Evolutionary conservation across 2,113 vertebrate species (phyloP), one percentile per base, ranked within the genome.

Genomic region (Tor tambroides): DNA sequence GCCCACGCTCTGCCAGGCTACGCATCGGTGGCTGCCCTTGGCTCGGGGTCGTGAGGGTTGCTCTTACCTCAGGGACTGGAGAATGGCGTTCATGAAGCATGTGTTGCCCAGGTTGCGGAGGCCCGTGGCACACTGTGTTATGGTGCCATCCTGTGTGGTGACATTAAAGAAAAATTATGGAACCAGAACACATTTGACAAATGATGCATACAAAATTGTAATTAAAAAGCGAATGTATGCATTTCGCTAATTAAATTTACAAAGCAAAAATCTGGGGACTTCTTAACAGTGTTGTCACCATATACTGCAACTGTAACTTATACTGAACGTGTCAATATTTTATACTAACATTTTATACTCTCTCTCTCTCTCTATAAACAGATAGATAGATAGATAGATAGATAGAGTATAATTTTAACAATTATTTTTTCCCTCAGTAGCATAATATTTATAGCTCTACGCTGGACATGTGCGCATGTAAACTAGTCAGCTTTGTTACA

Each of bases 11-110:
- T 54, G 75, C 67, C 21, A 78, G 76, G 74, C 77, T 49, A 85
- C 77, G 8, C 54, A 80, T 38, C 49, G 14, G 46, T 12, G 41
- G n/a, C 77, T 86, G 51, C n/a, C 78, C 78, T 61, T 28, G 23
- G 63, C 32, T 65, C 6, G 61, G 54, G 26, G 28, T 32, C 32
- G 5, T 5, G 15, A 26, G 74, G 80, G 35, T 65, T 10, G 75
- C 77, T 46, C 21, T 92, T 96, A 99, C 98, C 98, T 98, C 94
- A 99, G 97, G 0, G 98, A 99, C 94, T 99, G 98, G 71, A 99
- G 97, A 87, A 99, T 98, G 32, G 98, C 98, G 0, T 99, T 99
- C 98, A 99, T 99, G 91, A 99, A 99, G 92, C 98, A 99, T 0
- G 98, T 99, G 91, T 99, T 99, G 65, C 98, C 98, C 87, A 99